A percentile compares a stretch with the other conserved stretches of the same genome.
phyloP scores from a whole-genome alignment of 2,113 vertebrate genomes.

The Onychostruthus taczanowskii region DNA sequence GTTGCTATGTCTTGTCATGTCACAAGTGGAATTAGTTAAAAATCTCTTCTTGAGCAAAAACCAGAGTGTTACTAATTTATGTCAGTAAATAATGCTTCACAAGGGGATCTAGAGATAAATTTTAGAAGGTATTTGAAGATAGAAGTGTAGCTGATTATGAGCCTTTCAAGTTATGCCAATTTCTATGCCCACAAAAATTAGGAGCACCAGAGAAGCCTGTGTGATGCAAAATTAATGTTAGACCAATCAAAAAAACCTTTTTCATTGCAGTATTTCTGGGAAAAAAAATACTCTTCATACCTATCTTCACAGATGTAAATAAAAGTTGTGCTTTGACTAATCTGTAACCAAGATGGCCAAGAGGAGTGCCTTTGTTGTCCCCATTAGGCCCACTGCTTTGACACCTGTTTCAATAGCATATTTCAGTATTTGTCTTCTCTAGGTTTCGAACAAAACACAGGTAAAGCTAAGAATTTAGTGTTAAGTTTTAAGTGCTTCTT shows the following conservation, averaged over 20 bases:
- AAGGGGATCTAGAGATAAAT: not conserved
- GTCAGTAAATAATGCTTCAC: not conserved
- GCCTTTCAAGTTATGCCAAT: not conserved
- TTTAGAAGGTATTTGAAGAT: not conserved
- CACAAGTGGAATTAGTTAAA: not conserved
- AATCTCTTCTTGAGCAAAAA: not conserved
- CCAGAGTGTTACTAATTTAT: not conserved
- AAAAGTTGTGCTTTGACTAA: not conserved
- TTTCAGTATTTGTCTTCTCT: not conserved
- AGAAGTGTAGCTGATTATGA: not conserved
- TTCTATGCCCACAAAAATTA: not conserved
- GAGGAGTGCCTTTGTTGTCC: not conserved
- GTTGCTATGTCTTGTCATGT: not conserved
- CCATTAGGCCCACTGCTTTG: not conserved
- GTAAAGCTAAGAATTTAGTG: not conserved
- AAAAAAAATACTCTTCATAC: not conserved
- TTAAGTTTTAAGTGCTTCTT: not conserved
- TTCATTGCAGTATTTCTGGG: not conserved
- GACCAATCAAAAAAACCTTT: not conserved
- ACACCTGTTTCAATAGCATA: not conserved
- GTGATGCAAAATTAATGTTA: not conserved
- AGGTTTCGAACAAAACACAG: not conserved
- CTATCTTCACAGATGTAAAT: not conserved
- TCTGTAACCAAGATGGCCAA: not conserved
- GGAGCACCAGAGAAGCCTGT: not conserved